Base-by-base conservation (phyloP, 2,888 invertebrate species). In the Tupiocoris notatus region DNA sequence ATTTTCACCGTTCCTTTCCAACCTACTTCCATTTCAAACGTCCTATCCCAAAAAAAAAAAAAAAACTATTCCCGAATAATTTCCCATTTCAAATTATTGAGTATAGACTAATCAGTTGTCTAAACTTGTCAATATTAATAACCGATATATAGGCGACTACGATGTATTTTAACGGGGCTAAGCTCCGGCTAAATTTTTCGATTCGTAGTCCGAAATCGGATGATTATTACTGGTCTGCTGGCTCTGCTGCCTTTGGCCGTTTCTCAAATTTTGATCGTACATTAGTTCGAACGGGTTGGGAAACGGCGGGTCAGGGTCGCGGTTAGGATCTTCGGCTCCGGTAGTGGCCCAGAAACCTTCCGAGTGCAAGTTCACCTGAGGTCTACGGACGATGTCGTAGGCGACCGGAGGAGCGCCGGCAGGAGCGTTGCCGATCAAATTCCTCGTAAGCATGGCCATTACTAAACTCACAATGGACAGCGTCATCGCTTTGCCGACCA, bases 401-500 rank as follows among this genome's bases (percentile, higher is more conserved):
- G 74, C 65, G 68, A 68, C 56, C 1, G 65, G 65, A 7, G 78
- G 77, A 2, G 77, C 18, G 12, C 39, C 74, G 22, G 59, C 58
- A 12, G 75, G 66, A n/a, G 23, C 57, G 70, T 68, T 77, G 71
- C 58, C 70, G 63, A 75, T 64, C 25, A 67, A 25, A 23, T 68
- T 70, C 23, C 77, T 20, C 6, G 75, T 70, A 23, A 78, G 22
- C 57, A 79, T 71, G n/a, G 80, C 67, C 67, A 79, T 75, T 24
- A 77, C 71, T 58, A 80, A 77, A 17, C 79, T 77, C 9, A 80
- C 67, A n/a, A 80, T 68, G 1, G 80, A 80, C 57, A 80, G 71
- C 9, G 79, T 77, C 75, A 80, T 59, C 20, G 79, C 75, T 61
- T 80, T 80, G 20, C 80, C 79, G 63, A 80, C 78, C 21, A 80